Evolutionary conservation across 1,140 invertebrate genomes (phyloP), one percentile per base, ranked within the genome.

Genomic region (Trichonephila clavipes): DNA sequence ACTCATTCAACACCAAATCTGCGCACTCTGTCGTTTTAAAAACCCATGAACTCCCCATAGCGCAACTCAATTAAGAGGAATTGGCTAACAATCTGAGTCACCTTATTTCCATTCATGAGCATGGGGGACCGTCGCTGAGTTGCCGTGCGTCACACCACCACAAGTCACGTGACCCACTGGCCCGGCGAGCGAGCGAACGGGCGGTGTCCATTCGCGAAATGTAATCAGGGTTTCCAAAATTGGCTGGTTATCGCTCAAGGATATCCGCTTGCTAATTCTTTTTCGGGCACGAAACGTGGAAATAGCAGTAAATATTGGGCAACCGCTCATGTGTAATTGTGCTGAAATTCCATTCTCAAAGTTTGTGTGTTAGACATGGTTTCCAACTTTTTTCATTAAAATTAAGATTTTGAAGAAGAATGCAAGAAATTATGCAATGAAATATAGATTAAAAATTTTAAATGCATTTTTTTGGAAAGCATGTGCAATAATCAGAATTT

Each of bases 61-160:
- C 40, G 81, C 81, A 88, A 88, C 87, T 88, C 40, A 88, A 88
- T 88, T 69, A 44, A 44, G 61, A 18, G 61, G 44, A 61, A 87
- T 87, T 69, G 87, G 51, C 34, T 88, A 88, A 61, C 87, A 61
- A 61, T 69, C 64, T 21, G 87, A 88, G 87, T 88, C 87, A 88
- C 16, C 61, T 87, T 88, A 51, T 88, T 69, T 66, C 87, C 87
- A 88, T 88, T 88, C 87, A 88, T 88, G 87, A 88, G 34, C 87
- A 88, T 88, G 7, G 62, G 87, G 87, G 87, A 69, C 62, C 87
- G 34, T 88, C 87, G 16, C 34, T 16, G n/a, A 2, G 16, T 16
- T 61, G 44, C 51, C 24, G 28, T 88, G 87, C 87, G 87, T 88
- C 87, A 88, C 44, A 18, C 12, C 64, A 66, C 64, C 64, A 12